phyloP scores from a whole-genome alignment of 2,888 invertebrate species.

The Eristalis pertinax region DNA sequence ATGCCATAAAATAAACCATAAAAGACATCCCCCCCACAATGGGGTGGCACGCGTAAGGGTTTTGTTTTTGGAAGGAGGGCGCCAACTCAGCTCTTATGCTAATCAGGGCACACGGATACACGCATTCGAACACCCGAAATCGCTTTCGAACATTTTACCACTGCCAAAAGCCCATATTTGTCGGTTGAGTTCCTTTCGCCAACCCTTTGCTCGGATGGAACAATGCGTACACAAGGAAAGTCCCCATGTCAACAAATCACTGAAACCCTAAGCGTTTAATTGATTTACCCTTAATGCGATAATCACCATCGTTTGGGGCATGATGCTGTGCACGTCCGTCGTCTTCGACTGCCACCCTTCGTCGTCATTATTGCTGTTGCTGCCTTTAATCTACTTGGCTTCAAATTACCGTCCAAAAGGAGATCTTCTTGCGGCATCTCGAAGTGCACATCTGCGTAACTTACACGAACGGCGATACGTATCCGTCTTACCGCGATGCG shows the following conservation, averaged over 20 bases:
- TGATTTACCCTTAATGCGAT: slow-evolving; percentile 70
- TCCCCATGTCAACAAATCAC: slow-evolving; percentile 69
- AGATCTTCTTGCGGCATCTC: slow-evolving; percentile 54
- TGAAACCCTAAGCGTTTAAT: slow-evolving; percentile 66
- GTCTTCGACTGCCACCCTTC: neutral
- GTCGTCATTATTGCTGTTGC: neutral
- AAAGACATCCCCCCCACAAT: slow-evolving; percentile 28
- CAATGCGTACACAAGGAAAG: slow-evolving; percentile 41
- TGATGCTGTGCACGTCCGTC: slow-evolving; percentile 41
- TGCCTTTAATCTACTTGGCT: slow-evolving; percentile 59
- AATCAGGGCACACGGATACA: slow-evolving; percentile 33
- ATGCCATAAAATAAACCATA: slow-evolving; percentile 44
- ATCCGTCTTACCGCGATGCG: neutral
- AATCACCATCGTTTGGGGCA: slow-evolving; percentile 65
- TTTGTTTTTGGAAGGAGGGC: slow-evolving; percentile 18
- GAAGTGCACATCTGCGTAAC: slow-evolving; percentile 41
- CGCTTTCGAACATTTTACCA: slow-evolving; percentile 11
- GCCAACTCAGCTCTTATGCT: slow-evolving; percentile 66
- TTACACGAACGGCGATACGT: slow-evolving; percentile 9
- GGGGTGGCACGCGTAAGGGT: slow-evolving; percentile 33
- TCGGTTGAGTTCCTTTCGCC: neutral
- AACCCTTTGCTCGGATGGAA: neutral
- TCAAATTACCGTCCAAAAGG: slow-evolving; percentile 63
- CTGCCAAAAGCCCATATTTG: neutral
- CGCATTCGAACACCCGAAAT: slow-evolving; percentile 9